Conservation (phyloP, 2,888 invertebrate species). For the Plagiodera versicolora region DNA sequence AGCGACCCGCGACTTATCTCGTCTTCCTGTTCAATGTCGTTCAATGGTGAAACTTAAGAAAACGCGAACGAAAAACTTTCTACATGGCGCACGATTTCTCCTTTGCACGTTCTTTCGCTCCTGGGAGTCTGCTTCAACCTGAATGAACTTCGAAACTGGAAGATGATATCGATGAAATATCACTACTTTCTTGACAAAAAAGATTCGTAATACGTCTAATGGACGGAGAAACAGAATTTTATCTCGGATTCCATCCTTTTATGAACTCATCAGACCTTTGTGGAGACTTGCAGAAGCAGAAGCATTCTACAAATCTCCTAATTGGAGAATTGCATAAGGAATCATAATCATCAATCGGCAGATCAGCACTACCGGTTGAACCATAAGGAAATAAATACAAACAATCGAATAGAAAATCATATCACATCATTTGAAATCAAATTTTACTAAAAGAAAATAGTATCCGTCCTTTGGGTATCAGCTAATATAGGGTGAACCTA, state of each 20-base stretch:
- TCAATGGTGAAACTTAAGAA: slow-evolving; percentile 28
- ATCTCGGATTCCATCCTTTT: not conserved
- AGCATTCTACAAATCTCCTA: too few relatives aligned
- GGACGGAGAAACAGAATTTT: slow-evolving; percentile 11
- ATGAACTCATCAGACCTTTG: too few relatives aligned
- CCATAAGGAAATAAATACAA: too few relatives aligned
- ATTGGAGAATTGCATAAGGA: too few relatives aligned
- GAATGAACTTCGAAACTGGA: slow-evolving; percentile 22
- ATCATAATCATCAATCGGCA: too few relatives aligned
- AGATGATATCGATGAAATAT: slow-evolving; percentile 27
- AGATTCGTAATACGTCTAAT: slow-evolving; percentile 17
- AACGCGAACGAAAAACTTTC: slow-evolving; percentile 30
- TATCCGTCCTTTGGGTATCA: too few relatives aligned
- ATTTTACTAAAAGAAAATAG: too few relatives aligned
- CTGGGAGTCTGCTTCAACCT: slow-evolving; percentile 4
- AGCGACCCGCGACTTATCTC: slow-evolving; percentile 27
- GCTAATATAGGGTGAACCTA: too few relatives aligned
- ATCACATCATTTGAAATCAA: too few relatives aligned
- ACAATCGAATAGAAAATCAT: too few relatives aligned
- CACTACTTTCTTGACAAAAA: slow-evolving; percentile 23
- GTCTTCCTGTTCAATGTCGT: slow-evolving; percentile 33
- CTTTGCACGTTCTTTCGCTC: slow-evolving; percentile 13
- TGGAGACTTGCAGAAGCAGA: too few relatives aligned
- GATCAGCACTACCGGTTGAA: too few relatives aligned
- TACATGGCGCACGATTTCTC: slow-evolving; percentile 24